phyloP scores from a whole-genome alignment of 2,113 vertebrate species.

The Procavia capensis region DNA sequence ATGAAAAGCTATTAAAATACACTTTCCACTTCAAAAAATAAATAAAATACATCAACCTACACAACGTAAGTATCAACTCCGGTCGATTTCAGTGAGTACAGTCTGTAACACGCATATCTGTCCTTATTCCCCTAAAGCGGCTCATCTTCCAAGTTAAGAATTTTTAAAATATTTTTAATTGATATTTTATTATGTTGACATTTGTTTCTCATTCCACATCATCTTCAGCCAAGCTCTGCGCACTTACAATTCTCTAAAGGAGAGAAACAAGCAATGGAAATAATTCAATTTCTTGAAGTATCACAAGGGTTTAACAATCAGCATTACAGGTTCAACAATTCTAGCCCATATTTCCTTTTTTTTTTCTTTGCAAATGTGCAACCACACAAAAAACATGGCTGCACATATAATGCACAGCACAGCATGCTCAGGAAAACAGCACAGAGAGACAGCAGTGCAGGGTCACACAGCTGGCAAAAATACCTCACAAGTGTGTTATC shows the following conservation, averaged over 20 bases:
- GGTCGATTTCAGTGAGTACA: conserved; percentile 86
- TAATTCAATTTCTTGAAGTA: conserved; percentile 67
- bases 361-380: too few species aligned
- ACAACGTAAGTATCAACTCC: conserved; percentile 86
- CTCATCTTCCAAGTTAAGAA: conserved; percentile 86
- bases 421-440: too few species aligned
- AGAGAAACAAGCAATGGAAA: conserved; percentile 67
- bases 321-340: conserved; percentile 69
- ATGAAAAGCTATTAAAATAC: conserved; percentile 90
- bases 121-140: conserved; percentile 82
- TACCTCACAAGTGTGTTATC: background rate
- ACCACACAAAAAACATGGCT: too few species aligned
- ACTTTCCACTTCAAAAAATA: conserved; percentile 89
- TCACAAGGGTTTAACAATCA: conserved; percentile 70
- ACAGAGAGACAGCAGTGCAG: too few species aligned
- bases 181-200: conserved; percentile 66
- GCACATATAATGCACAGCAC: too few species aligned
- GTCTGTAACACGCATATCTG: conserved; percentile 84
- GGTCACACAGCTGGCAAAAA: background rate
- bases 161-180: conserved; percentile 65
- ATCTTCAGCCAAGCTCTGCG: conserved; percentile 94
- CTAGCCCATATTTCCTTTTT: background rate
- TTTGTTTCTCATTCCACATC: conserved; percentile 92
- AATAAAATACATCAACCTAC: conserved; percentile 88
- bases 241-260: conserved; percentile 92